phyloP scores from a whole-genome alignment of 2,888 invertebrate species.

The Scaptomyza caliginosa region DNA sequence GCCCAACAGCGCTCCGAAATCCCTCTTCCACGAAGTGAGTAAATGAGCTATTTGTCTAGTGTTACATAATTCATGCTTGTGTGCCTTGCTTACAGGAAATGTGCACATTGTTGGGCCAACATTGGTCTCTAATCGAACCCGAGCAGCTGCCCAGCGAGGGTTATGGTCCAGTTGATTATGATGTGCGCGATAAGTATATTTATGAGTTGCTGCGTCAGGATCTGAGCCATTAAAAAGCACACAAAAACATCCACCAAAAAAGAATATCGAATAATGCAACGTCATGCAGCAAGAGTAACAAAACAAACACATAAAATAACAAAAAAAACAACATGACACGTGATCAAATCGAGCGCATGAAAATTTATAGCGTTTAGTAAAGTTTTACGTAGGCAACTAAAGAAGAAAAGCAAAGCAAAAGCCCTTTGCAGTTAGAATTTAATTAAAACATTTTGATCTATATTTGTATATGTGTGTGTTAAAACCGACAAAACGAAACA shows the following conservation, averaged over 20 bases:
- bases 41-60: background rate
- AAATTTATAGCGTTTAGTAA: slow-evolving; percentile 64
- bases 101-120: slow-evolving; percentile 80
- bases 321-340: slow-evolving; percentile 58
- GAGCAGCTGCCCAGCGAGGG: slow-evolving; percentile 80
- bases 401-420: slow-evolving; percentile 5
- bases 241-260: slow-evolving; percentile 40
- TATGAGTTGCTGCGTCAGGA: slow-evolving; percentile 83
- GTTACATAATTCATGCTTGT: background rate
- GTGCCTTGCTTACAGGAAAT: slow-evolving; percentile 76
- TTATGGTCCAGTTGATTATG: slow-evolving; percentile 79
- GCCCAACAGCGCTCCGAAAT: slow-evolving; percentile 51
- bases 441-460: slow-evolving; percentile 37
- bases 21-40: slow-evolving; percentile 76
- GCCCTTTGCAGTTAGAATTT: slow-evolving; percentile 29
- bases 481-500: slow-evolving; percentile 21
- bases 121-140: slow-evolving; percentile 80
- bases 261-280: slow-evolving; percentile 39
- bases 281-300: slow-evolving; percentile 37
- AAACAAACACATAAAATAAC: slow-evolving; percentile 31
- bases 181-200: slow-evolving; percentile 82
- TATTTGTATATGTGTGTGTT: background rate
- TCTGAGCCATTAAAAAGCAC: slow-evolving; percentile 69
- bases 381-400: slow-evolving; percentile 34
- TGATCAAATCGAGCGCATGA: slow-evolving; percentile 68